Conservation (phyloP, 2,113 vertebrate species). For the Pseudonaja textilis region DNA sequence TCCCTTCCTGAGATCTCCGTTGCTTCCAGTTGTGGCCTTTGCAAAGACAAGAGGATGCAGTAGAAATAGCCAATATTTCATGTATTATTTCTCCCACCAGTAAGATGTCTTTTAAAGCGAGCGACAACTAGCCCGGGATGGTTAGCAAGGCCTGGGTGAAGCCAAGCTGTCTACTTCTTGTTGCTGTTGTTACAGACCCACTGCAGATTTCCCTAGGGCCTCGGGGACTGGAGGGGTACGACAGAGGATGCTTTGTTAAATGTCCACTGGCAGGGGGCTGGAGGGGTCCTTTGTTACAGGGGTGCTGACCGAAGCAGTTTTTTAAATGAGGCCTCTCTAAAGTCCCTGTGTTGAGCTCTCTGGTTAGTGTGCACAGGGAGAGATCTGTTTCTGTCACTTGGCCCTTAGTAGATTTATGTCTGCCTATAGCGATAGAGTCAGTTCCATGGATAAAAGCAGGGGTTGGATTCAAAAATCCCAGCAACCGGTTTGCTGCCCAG, state of each 20-base stretch:
- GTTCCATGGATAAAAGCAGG: background rate
- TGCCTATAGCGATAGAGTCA: slow-evolving; percentile 18
- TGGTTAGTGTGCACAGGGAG: slow-evolving; percentile 2
- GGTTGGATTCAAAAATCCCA: no score
- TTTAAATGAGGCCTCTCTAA: slow-evolving; percentile 48
- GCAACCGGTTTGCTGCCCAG: no score
- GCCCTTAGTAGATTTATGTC: background rate
- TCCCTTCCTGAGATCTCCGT: background rate
- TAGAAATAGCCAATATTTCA: background rate
- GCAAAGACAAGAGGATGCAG: fast-evolving
- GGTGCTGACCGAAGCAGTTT: slow-evolving; percentile 46
- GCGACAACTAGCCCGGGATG: slow-evolving; percentile 36
- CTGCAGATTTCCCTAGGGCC: slow-evolving; percentile 48
- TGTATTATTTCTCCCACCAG: slow-evolving; percentile 17
- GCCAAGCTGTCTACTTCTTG: slow-evolving; percentile 51
- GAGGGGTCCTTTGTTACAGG: slow-evolving; percentile 52
- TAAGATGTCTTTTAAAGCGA: slow-evolving; percentile 5
- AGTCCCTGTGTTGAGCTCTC: slow-evolving; percentile 32
- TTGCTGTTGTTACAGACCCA: slow-evolving; percentile 34
- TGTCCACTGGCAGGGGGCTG: slow-evolving; percentile 54
- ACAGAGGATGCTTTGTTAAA: slow-evolving; percentile 61
- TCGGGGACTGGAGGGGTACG: background rate
- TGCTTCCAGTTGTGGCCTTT: background rate
- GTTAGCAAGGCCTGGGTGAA: slow-evolving; percentile 41
- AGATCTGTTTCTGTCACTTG: background rate